phyloP scores from a whole-genome alignment of 2,888 invertebrate genomes.

The Keiferia lycopersicella region DNA sequence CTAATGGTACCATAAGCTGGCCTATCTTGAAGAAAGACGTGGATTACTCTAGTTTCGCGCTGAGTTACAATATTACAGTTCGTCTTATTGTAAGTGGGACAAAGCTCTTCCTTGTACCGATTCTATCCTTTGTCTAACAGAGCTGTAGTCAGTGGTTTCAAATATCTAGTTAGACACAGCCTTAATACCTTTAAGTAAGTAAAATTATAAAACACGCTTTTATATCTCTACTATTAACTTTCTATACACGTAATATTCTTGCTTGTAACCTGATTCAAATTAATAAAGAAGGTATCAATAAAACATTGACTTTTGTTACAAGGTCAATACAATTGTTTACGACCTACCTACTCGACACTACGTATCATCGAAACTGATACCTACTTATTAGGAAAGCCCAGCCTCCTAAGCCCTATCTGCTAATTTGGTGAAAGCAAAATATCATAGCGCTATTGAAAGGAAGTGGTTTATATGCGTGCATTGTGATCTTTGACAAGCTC shows the following conservation, averaged over 20 bases:
- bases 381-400: neutral
- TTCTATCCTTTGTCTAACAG: conserved; percentile 47
- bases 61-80: conserved; percentile 44
- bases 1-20: conserved; percentile 41
- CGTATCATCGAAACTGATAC: neutral
- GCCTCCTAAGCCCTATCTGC: conserved; percentile 18
- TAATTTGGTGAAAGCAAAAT: conserved; percentile 59
- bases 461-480: conserved; percentile 54
- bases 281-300: neutral
- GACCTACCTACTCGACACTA: neutral
- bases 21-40: conserved; percentile 35
- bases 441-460: conserved; percentile 63
- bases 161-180: too few species aligned
- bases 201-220: too few species aligned
- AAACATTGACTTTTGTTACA: too few species aligned
- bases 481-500: conserved; percentile 54
- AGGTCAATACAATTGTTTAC: too few species aligned
- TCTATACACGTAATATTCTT: too few species aligned
- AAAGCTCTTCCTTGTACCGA: conserved; percentile 53
- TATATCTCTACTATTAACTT: too few species aligned
- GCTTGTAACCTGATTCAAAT: too few species aligned
- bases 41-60: conserved; percentile 41
- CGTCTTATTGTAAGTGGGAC: conserved; percentile 52
- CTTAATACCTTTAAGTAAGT: too few species aligned
- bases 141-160: neutral